Evolutionary conservation across 2,113 vertebrate species (phyloP).

Genomic region (Nesospiza acunhae): DNA sequence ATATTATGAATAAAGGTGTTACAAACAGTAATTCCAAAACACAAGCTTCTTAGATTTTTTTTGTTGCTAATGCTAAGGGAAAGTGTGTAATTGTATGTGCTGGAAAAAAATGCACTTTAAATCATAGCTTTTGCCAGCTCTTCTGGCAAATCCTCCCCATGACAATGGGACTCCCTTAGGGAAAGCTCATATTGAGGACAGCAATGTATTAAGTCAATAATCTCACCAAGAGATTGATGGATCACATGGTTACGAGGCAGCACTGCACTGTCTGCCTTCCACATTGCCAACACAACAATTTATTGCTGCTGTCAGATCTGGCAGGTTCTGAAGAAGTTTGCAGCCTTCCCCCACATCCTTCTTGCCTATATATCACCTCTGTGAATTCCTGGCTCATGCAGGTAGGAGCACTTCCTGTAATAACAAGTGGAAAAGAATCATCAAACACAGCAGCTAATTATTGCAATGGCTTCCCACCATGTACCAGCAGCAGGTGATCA

Average conservation of each 20-base stretch:
- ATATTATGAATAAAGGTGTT: background rate
- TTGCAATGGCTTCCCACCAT: background rate
- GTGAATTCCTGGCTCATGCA: background rate
- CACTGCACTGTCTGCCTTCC: background rate
- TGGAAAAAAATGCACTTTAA: background rate
- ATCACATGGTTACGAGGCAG: background rate
- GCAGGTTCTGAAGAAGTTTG: background rate
- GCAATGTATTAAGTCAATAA: background rate
- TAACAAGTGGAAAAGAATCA: constrained; percentile 22
- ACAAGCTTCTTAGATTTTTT: background rate
- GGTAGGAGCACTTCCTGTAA: constrained; percentile 33
- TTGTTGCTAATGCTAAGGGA: background rate
- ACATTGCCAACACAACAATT: background rate
- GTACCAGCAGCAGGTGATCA: background rate
- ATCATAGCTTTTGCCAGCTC: background rate
- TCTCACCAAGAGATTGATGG: background rate
- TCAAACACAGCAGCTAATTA: constrained; percentile 60
- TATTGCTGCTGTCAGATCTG: background rate
- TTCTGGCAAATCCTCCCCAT: background rate
- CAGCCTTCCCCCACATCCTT: background rate
- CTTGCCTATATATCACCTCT: constrained; percentile 9
- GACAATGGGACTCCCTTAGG: background rate
- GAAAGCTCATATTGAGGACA: background rate
- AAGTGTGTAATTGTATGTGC: background rate
- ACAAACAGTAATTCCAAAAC: background rate